Base-by-base conservation (phyloP, 2,113 vertebrate genomes). In the Steatornis caripensis region DNA sequence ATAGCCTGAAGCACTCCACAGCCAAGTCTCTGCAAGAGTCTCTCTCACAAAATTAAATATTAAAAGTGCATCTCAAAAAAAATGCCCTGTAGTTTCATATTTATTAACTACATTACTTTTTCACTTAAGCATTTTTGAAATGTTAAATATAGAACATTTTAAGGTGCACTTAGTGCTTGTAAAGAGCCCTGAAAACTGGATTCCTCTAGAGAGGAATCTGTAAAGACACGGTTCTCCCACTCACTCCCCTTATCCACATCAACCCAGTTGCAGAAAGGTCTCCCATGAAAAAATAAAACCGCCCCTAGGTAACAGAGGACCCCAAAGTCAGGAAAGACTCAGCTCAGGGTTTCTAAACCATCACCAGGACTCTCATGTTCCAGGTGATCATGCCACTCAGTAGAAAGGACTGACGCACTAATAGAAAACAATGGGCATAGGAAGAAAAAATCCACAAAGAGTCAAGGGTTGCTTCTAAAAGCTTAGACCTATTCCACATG, bases 21-120 rank as follows among this genome's bases (percentile, higher is more conserved):
- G 91, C 96, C 92, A 94, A 89, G 92, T 83, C 92, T 84, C 91
- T 91, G 87, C 92, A 95, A 82, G 87, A 93, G 74, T 10, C 55
- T 81, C 54, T 88, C 90, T 91, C 80, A 53, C 77, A 84, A 79
- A 95, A 97, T 80, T 85, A 82, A 96, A 69, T 89, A 94, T 92
- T 95, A 89, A 89, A 94, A 14, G 39, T 36, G 61, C 61, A 74
- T 57, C 86, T 93, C 68, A 23, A 84, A 89, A 91, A 91, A 92
- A 94, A 68, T 48, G 57, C 70, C 92, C 89, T 0, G 1, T 90
- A 94, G 89, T 95, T 97, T 97, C 74, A 5, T 85, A 79, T 91
- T 95, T 97, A 75, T 76, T 82, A 89, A 41, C 66, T 8, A 46
- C n/a, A 9, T 60, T 76, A 53, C 45, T 88, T 79, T 81, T 76